Evolutionary conservation across 2,113 vertebrate species (phyloP), one percentile per base, ranked within the genome.

Genomic region (Anthoscopus minutus): DNA sequence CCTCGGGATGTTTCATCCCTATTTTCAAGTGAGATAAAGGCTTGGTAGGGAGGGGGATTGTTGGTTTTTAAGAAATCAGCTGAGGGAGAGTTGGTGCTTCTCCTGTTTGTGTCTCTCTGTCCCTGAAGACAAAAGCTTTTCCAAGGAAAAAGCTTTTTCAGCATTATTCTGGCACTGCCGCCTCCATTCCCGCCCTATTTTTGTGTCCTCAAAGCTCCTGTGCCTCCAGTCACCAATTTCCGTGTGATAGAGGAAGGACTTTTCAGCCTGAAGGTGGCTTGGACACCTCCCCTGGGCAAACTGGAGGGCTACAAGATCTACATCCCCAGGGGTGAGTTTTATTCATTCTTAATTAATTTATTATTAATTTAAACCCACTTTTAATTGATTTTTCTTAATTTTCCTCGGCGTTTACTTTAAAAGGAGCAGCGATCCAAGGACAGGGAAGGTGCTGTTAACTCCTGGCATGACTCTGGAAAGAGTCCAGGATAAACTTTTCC

Each of bases 201-300:
- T 37, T 51, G 53, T 67, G 62, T 67, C 37, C 72, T 62, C 78
- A 66, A 78, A 99, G 99, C 97, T 62, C 94, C 98, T 5, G 84
- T 99, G 40, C 98, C 98, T 33, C 97, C 94, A 4, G 98, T 99
- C 74, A 98, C 98, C 38, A 98, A 99, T 96, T 99, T 99, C 96
- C 98, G 98, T 23, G 97, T 99, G 51, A 97, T 98, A n/a, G 99
- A 99, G 90, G 98, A 98, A 90, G 98, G 98, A 50, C 96, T 98
- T 60, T 99, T 97, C 93, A 98, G 98, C 61, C 97, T 99, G 77
- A 98, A 98, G 61, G 95, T 99, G 51, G 98, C 98, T 73, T 99
- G 99, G 99, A 98, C 98, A 4, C 96, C 97, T 58, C 97, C 98
- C 4, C 81, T 97, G 8, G 98, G 97, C 56, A 98, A 98, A 51